These are phyloP conservation scores for Diacarnus erythraeanus DNA, from an alignment of 37 sponge, comb jelly and placozoan genomes.

Conservation along the genomic window DNA sequence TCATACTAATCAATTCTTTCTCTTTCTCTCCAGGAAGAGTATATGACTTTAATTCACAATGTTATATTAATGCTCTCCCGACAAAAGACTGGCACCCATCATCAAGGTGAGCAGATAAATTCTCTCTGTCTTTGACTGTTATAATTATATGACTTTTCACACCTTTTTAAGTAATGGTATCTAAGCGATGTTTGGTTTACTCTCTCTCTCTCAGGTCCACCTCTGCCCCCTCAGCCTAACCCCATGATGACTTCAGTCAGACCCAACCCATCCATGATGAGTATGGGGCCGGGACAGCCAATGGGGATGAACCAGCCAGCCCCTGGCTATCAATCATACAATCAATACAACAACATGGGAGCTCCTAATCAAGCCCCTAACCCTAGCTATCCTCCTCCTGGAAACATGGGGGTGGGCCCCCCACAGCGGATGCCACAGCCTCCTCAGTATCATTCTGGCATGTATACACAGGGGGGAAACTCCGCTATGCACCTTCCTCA, in stretches of 20 bases:
- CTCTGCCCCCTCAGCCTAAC: neutral
- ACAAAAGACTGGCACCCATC: neutral
- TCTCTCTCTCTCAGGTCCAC: neutral
- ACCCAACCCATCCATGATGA: neutral
- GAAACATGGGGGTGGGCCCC: neutral
- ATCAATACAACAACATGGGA: neutral
- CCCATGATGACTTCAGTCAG: neutral
- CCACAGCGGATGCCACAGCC: neutral
- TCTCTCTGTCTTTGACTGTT: no score
- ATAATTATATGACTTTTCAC: no score
- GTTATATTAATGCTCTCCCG: slow-evolving; percentile 13
- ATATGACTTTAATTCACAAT: slow-evolving; percentile 1
- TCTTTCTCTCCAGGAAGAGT: slow-evolving; percentile 23
- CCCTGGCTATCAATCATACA: slow-evolving; percentile 10
- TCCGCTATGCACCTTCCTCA: neutral
- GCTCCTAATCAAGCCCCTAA: neutral
- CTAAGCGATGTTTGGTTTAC: neutral
- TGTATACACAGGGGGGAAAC: neutral
- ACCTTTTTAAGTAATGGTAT: neutral
- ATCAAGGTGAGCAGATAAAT: slow-evolving; percentile 22
- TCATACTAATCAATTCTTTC: no score
- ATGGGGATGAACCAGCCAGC: neutral
- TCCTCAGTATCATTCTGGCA: neutral
- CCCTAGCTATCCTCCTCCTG: neutral
- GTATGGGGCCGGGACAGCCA: neutral